A percentile compares a stretch with the other conserved stretches of the same genome.
Conservation (phyloP, 2,797 vertebrate genomes). For the Syngnathus acus region DNA sequence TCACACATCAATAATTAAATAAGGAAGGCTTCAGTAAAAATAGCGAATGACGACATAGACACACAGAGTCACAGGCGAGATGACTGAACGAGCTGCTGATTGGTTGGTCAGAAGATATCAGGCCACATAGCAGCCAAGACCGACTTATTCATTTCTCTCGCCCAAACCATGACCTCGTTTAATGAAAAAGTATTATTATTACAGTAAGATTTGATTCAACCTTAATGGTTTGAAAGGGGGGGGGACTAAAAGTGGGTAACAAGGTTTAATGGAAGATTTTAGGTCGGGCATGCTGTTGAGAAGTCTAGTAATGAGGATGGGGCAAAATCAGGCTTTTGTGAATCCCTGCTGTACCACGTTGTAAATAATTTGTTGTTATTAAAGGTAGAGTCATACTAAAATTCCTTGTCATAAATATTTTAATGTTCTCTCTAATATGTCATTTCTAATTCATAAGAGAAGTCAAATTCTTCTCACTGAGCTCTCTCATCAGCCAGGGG, state of each 20-base stretch:
- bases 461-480: slow-evolving; percentile 40
- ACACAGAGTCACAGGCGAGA: neutral
- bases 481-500: slow-evolving; percentile 33
- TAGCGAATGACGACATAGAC: neutral
- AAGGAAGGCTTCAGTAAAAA: neutral
- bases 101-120: slow-evolving; percentile 23
- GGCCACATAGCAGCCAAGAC: neutral
- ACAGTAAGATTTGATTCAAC: slow-evolving; percentile 16
- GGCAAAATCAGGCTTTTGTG: neutral
- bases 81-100: slow-evolving; percentile 7
- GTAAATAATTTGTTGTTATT: slow-evolving; percentile 50
- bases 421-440: slow-evolving; percentile 51
- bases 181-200: slow-evolving; percentile 38
- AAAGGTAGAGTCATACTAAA: slow-evolving; percentile 38
- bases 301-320: neutral
- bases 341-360: slow-evolving; percentile 13
- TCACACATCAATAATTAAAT: neutral
- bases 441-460: slow-evolving; percentile 60
- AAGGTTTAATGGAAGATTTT: neutral
- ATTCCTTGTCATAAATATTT: slow-evolving; percentile 55
- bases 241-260: neutral
- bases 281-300: slow-evolving; percentile 25
- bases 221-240: too few relatives aligned
- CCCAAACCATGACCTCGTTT: slow-evolving; percentile 32
- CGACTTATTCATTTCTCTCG: slow-evolving; percentile 21